These are phyloP conservation scores for Discoglossus pictus DNA, from an alignment of 2,797 vertebrate species.

Conservation along the genomic window DNA sequence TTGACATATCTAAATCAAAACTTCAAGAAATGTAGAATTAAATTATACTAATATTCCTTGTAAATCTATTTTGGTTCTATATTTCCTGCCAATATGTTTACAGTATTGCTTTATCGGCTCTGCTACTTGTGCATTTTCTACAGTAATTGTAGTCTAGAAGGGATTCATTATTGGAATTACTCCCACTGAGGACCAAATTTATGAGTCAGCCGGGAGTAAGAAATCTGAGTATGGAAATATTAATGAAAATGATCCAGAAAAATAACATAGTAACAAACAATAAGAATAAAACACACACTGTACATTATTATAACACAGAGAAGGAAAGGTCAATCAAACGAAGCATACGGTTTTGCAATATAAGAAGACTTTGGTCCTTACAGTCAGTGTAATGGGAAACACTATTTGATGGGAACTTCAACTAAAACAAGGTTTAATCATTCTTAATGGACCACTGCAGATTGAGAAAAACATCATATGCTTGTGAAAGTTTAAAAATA, in stretches of 20 bases:
- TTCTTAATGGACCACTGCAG: too few relatives aligned
- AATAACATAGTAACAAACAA: conserved; percentile 12
- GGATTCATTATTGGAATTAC: conserved; percentile 40
- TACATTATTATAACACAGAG: too few relatives aligned
- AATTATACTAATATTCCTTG: conserved; percentile 48
- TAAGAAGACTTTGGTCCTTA: too few relatives aligned
- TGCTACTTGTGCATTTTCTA: conserved; percentile 17
- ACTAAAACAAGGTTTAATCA: too few relatives aligned
- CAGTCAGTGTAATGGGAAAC: too few relatives aligned
- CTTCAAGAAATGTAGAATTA: conserved; percentile 47
- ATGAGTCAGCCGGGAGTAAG: conserved; percentile 26
- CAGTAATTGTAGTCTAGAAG: conserved; percentile 38
- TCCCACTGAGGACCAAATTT: conserved; percentile 37
- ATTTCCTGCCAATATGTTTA: conserved; percentile 43
- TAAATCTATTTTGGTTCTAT: conserved; percentile 43
- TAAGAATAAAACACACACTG: not conserved
- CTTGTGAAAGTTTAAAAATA: too few relatives aligned
- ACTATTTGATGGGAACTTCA: too few relatives aligned
- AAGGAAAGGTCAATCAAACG: too few relatives aligned
- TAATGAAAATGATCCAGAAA: conserved; percentile 15
- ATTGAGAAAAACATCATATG: too few relatives aligned
- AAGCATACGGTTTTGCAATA: too few relatives aligned
- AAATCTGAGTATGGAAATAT: conserved; percentile 10
- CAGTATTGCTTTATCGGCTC: conserved; percentile 36
- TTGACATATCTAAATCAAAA: conserved; percentile 50